Base-by-base conservation (phyloP, 64 coral and sea anemone species). In the Dendrophyllia cribrosa region DNA sequence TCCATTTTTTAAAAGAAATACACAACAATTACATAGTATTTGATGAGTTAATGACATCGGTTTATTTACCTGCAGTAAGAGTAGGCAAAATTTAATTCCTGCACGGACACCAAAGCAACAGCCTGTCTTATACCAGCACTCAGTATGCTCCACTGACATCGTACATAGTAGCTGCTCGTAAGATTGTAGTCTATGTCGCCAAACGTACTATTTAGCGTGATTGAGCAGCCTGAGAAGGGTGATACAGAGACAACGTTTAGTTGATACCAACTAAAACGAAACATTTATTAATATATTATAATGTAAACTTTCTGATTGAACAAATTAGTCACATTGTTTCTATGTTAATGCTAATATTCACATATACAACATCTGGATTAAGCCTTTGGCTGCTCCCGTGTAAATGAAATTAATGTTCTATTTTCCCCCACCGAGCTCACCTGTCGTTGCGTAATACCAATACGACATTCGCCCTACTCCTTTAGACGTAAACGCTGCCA, bases 91-190 rank as follows among this genome's bases (percentile, higher is more conserved):
- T 77, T 56, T 77, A 77, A 53, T 56, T 77, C 75, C 24, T 56
- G 75, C 21, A 77, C 75, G n/a, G 75, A 77, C 11, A 77, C 20
- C n/a, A 77, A 10, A 55, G 75, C 75, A 9, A 77, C n/a, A 9
- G 75, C 20, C 20, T 77, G 48, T 2, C 1, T 10, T 77, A 77
- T 55, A 77, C 75, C 20, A 12, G 19, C 51, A 11, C 46, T 56
- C 4, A 4, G 49, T 19, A 77, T 77, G 2, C 7, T 58, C 51
- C 49, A 55, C 19, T 21, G 19, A 49, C 75, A 77, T 24, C n/a
- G 17, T 22, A 55, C 48, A 19, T 55, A 53, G 51, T 77, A 11
- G 49, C 19, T 20, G 46, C 19, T 26, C 7, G 49, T 58, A 9
- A 6, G 7, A 7, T n/a, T 55, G 24, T 23, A 22, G 6, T 23